phyloP scores from a whole-genome alignment of 2,888 invertebrate species.

The Urechis unicinctus region DNA sequence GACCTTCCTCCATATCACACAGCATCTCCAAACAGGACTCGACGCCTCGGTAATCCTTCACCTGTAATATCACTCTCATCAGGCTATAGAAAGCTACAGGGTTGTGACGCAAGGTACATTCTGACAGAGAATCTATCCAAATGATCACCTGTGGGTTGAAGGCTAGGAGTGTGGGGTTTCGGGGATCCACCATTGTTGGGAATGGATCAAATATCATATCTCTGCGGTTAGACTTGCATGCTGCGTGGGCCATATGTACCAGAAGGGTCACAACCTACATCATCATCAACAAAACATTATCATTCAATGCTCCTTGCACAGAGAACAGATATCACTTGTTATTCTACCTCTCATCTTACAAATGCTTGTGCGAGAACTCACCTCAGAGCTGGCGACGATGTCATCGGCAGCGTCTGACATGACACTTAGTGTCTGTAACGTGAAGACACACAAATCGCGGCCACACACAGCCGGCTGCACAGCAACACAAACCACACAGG shows the following conservation, averaged over 20 bases:
- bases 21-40: no score
- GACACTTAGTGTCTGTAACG: conserved; percentile 41
- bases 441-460: conserved; percentile 40
- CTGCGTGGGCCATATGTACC: conserved; percentile 37
- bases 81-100: no score
- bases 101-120: not conserved
- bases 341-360: no score
- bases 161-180: conserved; percentile 26
- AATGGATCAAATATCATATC: conserved; percentile 37
- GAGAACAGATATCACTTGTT: no score
- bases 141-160: conserved; percentile 9
- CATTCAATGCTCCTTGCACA: no score
- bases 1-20: conserved; percentile 25
- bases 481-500: no score
- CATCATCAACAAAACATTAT: no score
- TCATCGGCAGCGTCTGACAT: conserved; percentile 41
- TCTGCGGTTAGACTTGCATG: conserved; percentile 27
- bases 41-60: no score
- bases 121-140: not conserved
- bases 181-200: conserved; percentile 40
- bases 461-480: conserved; percentile 40
- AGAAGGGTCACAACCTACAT: conserved; percentile 40
- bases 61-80: no score
- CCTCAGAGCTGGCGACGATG: conserved; percentile 37
- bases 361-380: conserved; percentile 11